Evolutionary conservation across 2,888 invertebrate genomes (phyloP).

Genomic region (Drosophila histrio): DNA sequence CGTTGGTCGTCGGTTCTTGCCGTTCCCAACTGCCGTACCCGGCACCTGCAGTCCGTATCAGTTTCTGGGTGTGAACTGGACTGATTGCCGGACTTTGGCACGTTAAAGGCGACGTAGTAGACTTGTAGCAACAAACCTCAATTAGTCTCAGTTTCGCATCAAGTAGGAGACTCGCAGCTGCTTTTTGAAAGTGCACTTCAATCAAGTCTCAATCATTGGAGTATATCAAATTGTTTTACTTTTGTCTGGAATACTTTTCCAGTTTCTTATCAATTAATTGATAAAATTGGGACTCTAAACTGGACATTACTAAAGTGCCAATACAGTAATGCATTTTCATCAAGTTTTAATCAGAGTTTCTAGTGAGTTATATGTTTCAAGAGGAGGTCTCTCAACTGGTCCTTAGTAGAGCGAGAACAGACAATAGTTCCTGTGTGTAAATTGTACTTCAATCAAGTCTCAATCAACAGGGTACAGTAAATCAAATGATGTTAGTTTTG

Average conservation of each 20-base stretch:
- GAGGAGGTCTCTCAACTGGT: background rate
- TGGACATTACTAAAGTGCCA: no score
- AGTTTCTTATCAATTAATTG: background rate
- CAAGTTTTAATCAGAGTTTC: no score
- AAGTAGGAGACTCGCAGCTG: background rate
- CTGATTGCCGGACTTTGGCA: slow-evolving; percentile 7
- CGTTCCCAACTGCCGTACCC: background rate
- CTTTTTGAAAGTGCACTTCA: background rate
- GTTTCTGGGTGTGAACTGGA: slow-evolving; percentile 13
- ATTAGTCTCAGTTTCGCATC: background rate
- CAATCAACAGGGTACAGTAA: no score
- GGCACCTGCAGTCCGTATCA: background rate
- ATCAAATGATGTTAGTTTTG: no score
- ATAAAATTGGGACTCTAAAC: no score
- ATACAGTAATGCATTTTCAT: no score
- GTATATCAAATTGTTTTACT: background rate
- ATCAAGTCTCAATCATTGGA: background rate
- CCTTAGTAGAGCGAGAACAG: no score
- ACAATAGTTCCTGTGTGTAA: no score
- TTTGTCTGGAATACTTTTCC: background rate
- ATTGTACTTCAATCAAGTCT: background rate
- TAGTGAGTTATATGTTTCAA: no score
- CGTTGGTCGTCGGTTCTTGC: slow-evolving; percentile 40
- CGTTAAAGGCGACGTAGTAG: background rate
- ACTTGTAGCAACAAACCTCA: background rate